Conservation (phyloP, 1,140 invertebrate genomes). For the Acromyrmex charruanus region DNA sequence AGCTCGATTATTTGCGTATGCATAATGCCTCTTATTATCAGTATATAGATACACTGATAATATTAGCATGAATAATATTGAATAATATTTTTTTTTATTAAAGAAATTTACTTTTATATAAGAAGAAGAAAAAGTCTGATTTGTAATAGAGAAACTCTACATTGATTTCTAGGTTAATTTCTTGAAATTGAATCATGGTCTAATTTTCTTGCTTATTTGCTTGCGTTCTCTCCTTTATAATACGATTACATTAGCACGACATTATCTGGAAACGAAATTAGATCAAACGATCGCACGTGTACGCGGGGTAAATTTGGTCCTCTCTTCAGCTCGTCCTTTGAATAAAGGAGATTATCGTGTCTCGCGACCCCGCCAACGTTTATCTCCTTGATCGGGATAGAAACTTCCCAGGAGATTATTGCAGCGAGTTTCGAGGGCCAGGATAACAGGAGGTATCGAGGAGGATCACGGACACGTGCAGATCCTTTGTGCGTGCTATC, state of each 20-base stretch:
- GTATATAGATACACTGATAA: no score
- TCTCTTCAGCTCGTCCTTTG: slow-evolving; percentile 6
- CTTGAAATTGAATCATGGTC: background rate
- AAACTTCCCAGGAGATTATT: slow-evolving; percentile 65
- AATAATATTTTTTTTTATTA: background rate
- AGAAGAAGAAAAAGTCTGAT: background rate
- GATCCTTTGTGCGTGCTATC: slow-evolving; percentile 55
- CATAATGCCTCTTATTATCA: no score
- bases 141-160: background rate
- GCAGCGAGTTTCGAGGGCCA: slow-evolving; percentile 75
- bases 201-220: background rate
- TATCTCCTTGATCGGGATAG: slow-evolving; percentile 25
- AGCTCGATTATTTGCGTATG: background rate
- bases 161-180: background rate
- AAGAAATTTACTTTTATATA: background rate
- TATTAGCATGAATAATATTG: background rate
- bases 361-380: slow-evolving; percentile 15
- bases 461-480: slow-evolving; percentile 54
- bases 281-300: slow-evolving; percentile 13
- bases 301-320: background rate
- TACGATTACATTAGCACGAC: background rate
- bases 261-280: background rate
- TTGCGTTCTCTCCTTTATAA: background rate
- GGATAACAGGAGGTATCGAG: slow-evolving; percentile 75
- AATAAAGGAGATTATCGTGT: slow-evolving; percentile 19